Conservation (phyloP, 1,140 invertebrate species). For the Tetraneura akinire region DNA sequence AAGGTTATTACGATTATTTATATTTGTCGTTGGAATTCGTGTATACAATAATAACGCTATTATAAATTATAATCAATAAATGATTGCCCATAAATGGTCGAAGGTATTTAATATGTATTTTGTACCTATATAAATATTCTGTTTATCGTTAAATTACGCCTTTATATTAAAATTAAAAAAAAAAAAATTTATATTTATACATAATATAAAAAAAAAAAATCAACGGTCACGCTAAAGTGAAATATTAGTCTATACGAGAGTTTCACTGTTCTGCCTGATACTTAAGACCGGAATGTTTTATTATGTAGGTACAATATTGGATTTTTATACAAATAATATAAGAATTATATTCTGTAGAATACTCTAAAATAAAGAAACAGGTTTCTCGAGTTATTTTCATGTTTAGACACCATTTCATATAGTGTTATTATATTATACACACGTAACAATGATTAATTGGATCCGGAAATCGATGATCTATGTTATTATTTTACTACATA, state of each 20-base stretch:
- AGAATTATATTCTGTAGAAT: background rate
- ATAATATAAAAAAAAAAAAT: too few relatives aligned
- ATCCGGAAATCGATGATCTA: constrained; percentile 48
- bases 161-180: too few relatives aligned
- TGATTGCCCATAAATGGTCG: too few relatives aligned
- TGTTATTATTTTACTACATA: constrained; percentile 27
- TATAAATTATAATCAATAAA: too few relatives aligned
- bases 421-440: constrained; percentile 3
- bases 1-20: too few relatives aligned
- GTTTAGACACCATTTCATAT: constrained; percentile 7
- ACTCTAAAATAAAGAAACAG: constrained; percentile 35
- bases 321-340: constrained; percentile 7
- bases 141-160: too few relatives aligned
- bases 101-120: too few relatives aligned
- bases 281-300: constrained; percentile 8
- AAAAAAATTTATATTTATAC: too few relatives aligned
- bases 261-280: background rate
- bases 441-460: constrained; percentile 37
- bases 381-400: constrained; percentile 18
- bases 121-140: too few relatives aligned
- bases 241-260: background rate
- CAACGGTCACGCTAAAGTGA: too few relatives aligned
- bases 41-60: too few relatives aligned
- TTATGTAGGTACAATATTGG: background rate
- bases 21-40: too few relatives aligned